phyloP scores from a whole-genome alignment of 2,113 vertebrate genomes.

The Nansenia antarctica region DNA sequence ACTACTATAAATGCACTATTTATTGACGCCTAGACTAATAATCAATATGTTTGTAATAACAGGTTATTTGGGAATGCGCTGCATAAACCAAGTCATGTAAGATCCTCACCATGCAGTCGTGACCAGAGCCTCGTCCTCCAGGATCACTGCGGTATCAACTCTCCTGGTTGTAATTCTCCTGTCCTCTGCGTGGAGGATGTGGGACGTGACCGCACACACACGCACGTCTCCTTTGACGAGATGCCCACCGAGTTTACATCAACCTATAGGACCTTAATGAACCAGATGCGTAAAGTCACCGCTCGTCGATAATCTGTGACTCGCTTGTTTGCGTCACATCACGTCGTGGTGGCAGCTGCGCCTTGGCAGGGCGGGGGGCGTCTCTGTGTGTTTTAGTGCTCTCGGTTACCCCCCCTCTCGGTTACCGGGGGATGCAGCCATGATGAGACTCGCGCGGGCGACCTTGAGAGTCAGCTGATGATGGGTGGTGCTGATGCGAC shows the following conservation, averaged over 20 bases:
- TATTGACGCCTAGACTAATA: no score
- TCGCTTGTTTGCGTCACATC: slow-evolving; percentile 23
- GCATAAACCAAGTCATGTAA: no score
- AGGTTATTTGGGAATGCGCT: no score
- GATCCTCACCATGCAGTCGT: no score
- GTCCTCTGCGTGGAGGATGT: no score
- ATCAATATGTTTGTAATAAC: no score
- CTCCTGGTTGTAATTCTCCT: no score
- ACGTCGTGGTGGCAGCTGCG: slow-evolving; percentile 24
- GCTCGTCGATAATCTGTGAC: slow-evolving; percentile 12
- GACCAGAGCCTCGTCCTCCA: no score
- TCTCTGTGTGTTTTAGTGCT: background rate
- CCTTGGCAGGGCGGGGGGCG: slow-evolving; percentile 1
- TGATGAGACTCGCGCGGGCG: slow-evolving; percentile 57
- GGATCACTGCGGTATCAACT: no score
- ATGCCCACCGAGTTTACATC: slow-evolving; percentile 18
- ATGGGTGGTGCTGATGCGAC: slow-evolving; percentile 58
- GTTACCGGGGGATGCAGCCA: slow-evolving; percentile 25
- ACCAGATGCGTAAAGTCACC: background rate
- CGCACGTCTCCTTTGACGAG: slow-evolving; percentile 57
- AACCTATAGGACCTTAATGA: slow-evolving; percentile 43
- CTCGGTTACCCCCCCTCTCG: background rate
- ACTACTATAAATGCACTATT: no score
- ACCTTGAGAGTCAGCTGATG: slow-evolving; percentile 66
- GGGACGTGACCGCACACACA: no score